Evolutionary conservation across 2,113 vertebrate species (phyloP).

Genomic region (Eulemur macaco): DNA sequence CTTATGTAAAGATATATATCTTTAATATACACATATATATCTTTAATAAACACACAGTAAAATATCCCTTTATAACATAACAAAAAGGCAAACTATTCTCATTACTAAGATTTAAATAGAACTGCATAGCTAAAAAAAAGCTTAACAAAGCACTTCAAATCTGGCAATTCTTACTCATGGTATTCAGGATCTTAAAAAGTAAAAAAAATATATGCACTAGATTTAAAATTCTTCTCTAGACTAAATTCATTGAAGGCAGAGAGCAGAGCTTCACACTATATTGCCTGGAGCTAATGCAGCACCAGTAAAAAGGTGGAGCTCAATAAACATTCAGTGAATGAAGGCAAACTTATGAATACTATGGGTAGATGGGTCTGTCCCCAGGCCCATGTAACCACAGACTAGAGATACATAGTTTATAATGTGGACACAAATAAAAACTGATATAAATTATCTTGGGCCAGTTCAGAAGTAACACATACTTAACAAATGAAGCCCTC

Average conservation of each 20-base stretch:
- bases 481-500: neutral
- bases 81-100: neutral
- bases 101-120: conserved; percentile 54
- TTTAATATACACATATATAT: neutral
- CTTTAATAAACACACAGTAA: conserved; percentile 55
- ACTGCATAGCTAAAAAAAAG: neutral
- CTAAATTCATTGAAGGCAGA: conserved; percentile 25
- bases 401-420: neutral
- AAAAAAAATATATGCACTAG: neutral
- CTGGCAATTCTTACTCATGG: neutral
- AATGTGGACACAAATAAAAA: neutral
- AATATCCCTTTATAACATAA: conserved; percentile 12
- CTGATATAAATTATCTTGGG: neutral
- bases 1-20: too few relatives aligned
- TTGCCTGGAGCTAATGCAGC: neutral
- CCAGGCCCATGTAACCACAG: neutral
- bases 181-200: conserved; percentile 26
- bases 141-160: conserved; percentile 34
- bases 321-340: neutral
- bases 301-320: neutral
- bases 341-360: neutral
- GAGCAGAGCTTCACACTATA: neutral
- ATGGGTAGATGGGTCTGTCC: neutral
- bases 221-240: conserved; percentile 48
- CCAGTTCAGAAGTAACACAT: conserved; percentile 16